These are phyloP conservation scores for Cardinalis cardinalis DNA, from an alignment of 2,113 vertebrate species.

Conservation along the genomic window DNA sequence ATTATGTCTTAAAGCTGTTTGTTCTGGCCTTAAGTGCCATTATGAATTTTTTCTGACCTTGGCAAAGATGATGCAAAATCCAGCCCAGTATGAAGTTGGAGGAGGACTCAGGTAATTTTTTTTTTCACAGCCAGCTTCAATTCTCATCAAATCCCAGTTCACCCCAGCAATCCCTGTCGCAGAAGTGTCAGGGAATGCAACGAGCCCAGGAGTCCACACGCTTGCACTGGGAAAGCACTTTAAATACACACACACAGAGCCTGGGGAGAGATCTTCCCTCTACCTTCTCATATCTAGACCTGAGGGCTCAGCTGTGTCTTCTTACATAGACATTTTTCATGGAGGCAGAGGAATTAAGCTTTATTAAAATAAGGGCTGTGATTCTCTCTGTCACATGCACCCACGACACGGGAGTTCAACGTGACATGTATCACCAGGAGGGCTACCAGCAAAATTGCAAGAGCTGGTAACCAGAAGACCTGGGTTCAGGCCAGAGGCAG, in stretches of 20 bases:
- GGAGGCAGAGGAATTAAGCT: background rate
- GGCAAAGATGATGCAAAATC: background rate
- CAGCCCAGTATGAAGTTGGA: background rate
- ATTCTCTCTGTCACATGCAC: slow-evolving; percentile 38
- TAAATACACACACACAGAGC: background rate
- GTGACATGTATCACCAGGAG: slow-evolving; percentile 22
- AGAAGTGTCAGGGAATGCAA: background rate
- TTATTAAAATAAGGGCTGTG: slow-evolving; percentile 9
- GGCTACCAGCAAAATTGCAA: slow-evolving; percentile 17
- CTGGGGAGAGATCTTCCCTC: background rate
- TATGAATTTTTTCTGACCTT: background rate
- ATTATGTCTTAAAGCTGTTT: background rate
- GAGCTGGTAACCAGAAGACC: background rate
- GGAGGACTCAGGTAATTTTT: background rate
- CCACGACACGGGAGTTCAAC: background rate
- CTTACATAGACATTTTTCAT: background rate
- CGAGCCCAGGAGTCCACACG: background rate
- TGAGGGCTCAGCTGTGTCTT: background rate
- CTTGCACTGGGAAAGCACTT: background rate
- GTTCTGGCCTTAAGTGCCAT: background rate
- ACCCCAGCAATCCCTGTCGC: background rate
- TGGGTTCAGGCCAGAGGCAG: background rate
- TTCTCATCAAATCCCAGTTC: background rate
- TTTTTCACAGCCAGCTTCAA: background rate
- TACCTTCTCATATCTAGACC: background rate